Base-by-base conservation (phyloP, 2,113 vertebrate genomes). In the Oryctolagus cuniculus region DNA sequence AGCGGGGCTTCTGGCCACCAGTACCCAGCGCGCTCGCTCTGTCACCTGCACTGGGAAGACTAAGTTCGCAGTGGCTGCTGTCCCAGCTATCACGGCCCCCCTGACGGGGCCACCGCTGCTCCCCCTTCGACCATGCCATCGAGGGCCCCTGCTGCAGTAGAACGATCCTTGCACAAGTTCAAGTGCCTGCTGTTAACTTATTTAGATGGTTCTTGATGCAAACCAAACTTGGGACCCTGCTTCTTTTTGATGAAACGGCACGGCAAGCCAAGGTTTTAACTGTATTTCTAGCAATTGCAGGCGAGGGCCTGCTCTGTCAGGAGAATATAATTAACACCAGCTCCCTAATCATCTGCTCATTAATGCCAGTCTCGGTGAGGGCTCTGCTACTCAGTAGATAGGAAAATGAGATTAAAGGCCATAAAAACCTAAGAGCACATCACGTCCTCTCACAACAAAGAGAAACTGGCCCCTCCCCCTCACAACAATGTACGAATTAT, bases 321-420 rank as follows among this genome's bases (percentile, higher is more conserved):
- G 95, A 90, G 96, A 98, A 96, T 96, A 97, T 98, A 98, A 98
- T 98, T 98, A 98, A 98, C 70, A n/a, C 93, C 95, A 81, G 93
- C 95, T 97, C 98, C 97, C 97, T 98, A 97, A 98, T 98, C 97
- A 97, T 97, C 97, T 97, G 92, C 85, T 98, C 97, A 97, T 98
- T 98, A 98, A 96, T 97, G 97, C 95, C 97, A 98, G 96, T 97
- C 97, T 96, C 93, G 95, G 98, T 98, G 96, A 97, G 97, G 98
- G 86, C 97, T 96, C 98, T 98, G 98, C 92, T 98, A 89, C 84
- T 97, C 98, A 44, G 44, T 44, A 44, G 44, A 44, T 44, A 44
- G 44, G 44, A 44, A 44, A 44, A 44, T 44, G 44, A 44, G 44
- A 44, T 44, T 44, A 44, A 44, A 44, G 44, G 44, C 44, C 44